These are phyloP conservation scores for Adineta ricciae DNA, from an alignment of 2,888 invertebrate species.

Conservation along the genomic window DNA sequence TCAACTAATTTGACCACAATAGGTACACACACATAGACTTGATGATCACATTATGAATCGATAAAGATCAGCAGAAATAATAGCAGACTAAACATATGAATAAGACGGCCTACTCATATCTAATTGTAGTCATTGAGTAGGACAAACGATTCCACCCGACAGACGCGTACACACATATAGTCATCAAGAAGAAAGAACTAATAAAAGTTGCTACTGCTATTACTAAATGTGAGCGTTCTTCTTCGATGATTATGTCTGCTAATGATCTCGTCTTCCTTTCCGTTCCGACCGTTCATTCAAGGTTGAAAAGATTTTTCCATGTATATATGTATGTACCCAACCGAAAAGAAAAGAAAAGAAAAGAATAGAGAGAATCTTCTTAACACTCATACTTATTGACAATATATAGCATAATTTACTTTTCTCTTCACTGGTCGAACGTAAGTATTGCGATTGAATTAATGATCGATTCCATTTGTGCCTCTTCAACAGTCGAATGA, in stretches of 20 bases:
- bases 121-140: conserved; percentile 1
- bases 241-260: neutral
- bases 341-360: neutral
- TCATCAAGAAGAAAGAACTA: neutral
- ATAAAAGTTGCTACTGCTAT: neutral
- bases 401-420: neutral
- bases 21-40: neutral
- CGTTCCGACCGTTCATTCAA: neutral
- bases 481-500: neutral
- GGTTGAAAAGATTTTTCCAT: neutral
- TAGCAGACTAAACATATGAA: neutral
- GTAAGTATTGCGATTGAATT: neutral
- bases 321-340: neutral
- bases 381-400: neutral
- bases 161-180: neutral
- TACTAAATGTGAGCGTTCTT: neutral
- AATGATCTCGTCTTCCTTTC: neutral
- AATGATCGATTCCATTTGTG: neutral
- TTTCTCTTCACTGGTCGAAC: neutral
- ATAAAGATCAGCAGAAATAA: neutral
- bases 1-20: neutral
- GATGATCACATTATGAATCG: neutral
- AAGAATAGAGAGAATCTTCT: neutral
- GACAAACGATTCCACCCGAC: neutral
- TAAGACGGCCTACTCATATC: neutral